Percentiles rank a stretch among this genome's conserved stretches.
Evolutionary conservation across 1,140 invertebrate species (phyloP).

Genomic region (Goniozus legneri): DNA sequence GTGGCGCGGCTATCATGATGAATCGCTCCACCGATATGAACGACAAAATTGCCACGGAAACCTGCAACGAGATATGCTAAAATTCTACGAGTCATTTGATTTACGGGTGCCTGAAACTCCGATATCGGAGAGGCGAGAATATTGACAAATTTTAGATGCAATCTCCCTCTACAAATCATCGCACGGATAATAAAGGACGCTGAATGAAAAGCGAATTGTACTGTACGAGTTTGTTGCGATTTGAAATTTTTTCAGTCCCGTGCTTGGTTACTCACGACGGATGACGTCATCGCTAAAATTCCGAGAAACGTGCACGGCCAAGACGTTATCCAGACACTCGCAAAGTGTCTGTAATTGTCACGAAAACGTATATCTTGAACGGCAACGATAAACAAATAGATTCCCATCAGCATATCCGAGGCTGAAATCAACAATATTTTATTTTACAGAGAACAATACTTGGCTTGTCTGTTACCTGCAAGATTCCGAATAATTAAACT

Average conservation of each 20-base stretch:
- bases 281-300: conserved; percentile 66
- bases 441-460: neutral
- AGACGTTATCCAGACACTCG: conserved; percentile 67
- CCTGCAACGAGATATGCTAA: no score
- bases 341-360: conserved; percentile 62
- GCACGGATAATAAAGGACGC: no score
- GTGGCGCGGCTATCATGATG: conserved; percentile 66
- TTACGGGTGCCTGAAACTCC: no score
- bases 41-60: conserved; percentile 70
- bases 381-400: conserved; percentile 72
- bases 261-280: conserved; percentile 55
- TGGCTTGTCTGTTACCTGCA: conserved; percentile 63
- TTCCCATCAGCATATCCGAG: conserved; percentile 77
- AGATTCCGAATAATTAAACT: conserved; percentile 70
- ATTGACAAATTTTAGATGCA: no score
- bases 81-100: no score
- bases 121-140: no score
- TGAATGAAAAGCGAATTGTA: no score
- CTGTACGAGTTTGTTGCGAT: conserved; percentile 8
- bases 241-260: conserved; percentile 9
- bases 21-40: conserved; percentile 76
- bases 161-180: no score
- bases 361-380: conserved; percentile 64
- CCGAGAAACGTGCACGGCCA: conserved; percentile 65
- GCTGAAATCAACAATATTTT: no score